Evolutionary conservation across 2,113 vertebrate species (phyloP), one percentile per base, ranked within the genome.

Genomic region (Scortum barcoo): DNA sequence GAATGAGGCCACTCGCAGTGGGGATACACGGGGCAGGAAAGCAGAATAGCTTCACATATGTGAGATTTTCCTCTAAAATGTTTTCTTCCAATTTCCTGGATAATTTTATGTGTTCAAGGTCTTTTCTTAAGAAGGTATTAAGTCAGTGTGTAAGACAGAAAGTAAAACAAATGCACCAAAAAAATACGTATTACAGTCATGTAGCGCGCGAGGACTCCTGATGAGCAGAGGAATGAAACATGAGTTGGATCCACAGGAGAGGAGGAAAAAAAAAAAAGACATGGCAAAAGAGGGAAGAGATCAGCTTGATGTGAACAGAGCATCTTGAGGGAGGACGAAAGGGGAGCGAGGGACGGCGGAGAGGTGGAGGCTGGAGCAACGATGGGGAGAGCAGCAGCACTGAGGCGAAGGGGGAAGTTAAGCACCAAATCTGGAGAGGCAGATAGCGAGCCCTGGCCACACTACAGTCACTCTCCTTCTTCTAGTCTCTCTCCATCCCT

Each of bases 391-490:
- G 73, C 44, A 58, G 73, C 44, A 26, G 71, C 65, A 28, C 60
- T 20, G 56, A 78, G 72, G 74, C 75, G 76, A 77, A n/a, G n/a
- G 82, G 19, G 24, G 77, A 69, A 84, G 72, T 71, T 68, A 72
- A 82, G 84, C 5, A 74, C 40, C 24, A 9, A 85, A 70, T 80
- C 73, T 87, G 78, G 84, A 85, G 86, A 84, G 69, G 81, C 62
- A 77, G 86, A 90, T 72, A 82, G 89, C 2, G 17, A 85, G 74
- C 53, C 50, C 84, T 78, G 78, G 85, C 67, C 60, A 58, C 68
- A 80, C 71, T 81, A 84, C 84, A 92, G 78, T 85, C 76, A 19
- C 77, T 78, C 63, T 75, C 58, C 70, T 57, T 40, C 76, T 60
- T 50, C 42, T n/a, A 30, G 69, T 46, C 72, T 61, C 58, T 69